phyloP scores from a whole-genome alignment of 2,888 invertebrate species.

The Branchipolynoe longqiensis region DNA sequence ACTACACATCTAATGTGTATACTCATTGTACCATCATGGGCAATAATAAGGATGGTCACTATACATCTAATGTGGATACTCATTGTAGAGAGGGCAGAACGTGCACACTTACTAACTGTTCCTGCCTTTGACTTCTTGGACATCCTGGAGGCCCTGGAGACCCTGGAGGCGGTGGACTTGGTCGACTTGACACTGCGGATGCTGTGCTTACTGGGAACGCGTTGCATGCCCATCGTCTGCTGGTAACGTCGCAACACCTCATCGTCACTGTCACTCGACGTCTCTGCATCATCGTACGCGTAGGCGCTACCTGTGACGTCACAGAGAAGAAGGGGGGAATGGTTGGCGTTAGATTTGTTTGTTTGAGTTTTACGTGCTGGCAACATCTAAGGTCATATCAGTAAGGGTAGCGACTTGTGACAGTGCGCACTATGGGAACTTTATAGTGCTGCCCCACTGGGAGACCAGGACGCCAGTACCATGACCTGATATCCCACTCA shows the following conservation, averaged over 20 bases:
- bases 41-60: too few species aligned
- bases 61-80: too few species aligned
- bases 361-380: neutral
- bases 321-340: neutral
- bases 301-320: conserved; percentile 84
- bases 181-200: conserved; percentile 6
- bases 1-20: too few species aligned
- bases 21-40: too few species aligned
- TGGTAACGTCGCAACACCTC: conserved; percentile 86
- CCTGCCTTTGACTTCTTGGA: too few species aligned
- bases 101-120: too few species aligned
- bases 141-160: neutral
- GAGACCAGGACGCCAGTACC: too few species aligned
- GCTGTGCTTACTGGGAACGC: conserved; percentile 48
- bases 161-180: conserved; percentile 17
- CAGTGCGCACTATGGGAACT: too few species aligned
- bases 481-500: too few species aligned
- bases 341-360: neutral
- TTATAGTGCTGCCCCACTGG: too few species aligned
- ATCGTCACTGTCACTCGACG: conserved; percentile 90
- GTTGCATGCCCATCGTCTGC: conserved; percentile 63
- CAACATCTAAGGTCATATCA: neutral
- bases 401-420: too few species aligned
- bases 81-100: too few species aligned
- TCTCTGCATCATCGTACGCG: conserved; percentile 86